Evolutionary conservation across 2,888 invertebrate genomes (phyloP).

Genomic region (Cynaeus angustus): DNA sequence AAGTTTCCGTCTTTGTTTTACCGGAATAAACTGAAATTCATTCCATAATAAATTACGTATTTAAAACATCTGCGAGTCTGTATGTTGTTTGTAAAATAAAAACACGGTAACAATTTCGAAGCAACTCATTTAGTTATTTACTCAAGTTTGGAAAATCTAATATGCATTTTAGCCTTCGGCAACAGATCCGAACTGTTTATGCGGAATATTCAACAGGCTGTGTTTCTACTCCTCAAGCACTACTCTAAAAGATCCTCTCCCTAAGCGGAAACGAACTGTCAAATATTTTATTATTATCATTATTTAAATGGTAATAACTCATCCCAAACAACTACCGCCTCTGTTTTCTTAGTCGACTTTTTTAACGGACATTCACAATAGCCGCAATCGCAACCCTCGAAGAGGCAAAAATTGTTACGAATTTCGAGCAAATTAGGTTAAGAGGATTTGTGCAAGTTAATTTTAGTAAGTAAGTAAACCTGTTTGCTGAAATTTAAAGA

Average conservation of each 20-base stretch:
- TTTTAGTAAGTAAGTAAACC: constrained; percentile 64
- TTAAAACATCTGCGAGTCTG: constrained; percentile 56
- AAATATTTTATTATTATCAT: constrained; percentile 42
- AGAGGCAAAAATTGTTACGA: constrained; percentile 59
- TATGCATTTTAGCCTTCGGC: constrained; percentile 64
- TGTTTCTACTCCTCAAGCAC: constrained; percentile 51
- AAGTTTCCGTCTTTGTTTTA: neutral
- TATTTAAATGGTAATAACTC: constrained; percentile 41
- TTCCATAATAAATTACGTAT: constrained; percentile 41
- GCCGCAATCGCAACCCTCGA: constrained; percentile 27
- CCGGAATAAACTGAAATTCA: constrained; percentile 20
- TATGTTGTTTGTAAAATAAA: constrained; percentile 52
- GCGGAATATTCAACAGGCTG: constrained; percentile 58
- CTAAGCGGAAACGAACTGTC: constrained; percentile 21
- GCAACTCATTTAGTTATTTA: constrained; percentile 57
- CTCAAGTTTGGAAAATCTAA: constrained; percentile 62
- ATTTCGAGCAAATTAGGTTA: constrained; percentile 63
- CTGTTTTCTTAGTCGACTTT: neutral
- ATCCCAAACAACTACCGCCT: constrained; percentile 1
- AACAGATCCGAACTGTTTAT: constrained; percentile 63
- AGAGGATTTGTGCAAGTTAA: constrained; percentile 63
- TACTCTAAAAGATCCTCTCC: constrained; percentile 18
- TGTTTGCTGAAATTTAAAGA: constrained; percentile 58
- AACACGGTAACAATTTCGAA: constrained; percentile 58
- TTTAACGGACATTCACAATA: constrained; percentile 18